phyloP scores from a whole-genome alignment of 2,888 invertebrate genomes.

The Spilarctia lutea region DNA sequence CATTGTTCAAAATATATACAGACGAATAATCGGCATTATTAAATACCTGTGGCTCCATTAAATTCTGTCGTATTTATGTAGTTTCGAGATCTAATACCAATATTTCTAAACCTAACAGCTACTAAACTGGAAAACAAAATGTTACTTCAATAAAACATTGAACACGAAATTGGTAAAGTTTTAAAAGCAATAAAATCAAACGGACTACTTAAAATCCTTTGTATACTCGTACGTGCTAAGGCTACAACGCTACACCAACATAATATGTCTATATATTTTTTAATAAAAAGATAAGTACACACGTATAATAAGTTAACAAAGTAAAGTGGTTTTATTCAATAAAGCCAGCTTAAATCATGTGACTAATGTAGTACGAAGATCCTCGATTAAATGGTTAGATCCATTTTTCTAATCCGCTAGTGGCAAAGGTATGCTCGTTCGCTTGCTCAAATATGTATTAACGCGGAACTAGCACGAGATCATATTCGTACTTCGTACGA shows the following conservation, averaged over 20 bases:
- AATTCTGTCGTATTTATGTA: not conserved
- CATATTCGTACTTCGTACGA: no score
- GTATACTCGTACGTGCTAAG: not conserved
- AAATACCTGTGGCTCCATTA: no score
- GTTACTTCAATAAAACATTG: not conserved
- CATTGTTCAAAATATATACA: no score
- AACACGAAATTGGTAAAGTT: not conserved
- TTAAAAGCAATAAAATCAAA: not conserved
- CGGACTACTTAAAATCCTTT: not conserved
- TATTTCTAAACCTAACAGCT: not conserved
- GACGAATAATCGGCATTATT: no score
- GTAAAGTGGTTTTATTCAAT: not conserved
- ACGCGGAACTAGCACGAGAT: constrained; percentile 20
- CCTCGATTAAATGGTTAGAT: not conserved
- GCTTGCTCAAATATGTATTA: constrained; percentile 22
- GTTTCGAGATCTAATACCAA: not conserved
- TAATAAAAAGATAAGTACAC: no score
- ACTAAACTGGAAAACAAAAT: not conserved
- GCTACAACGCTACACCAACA: no score
- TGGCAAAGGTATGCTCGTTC: constrained; percentile 6
- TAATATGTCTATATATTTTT: no score
- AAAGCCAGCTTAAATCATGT: not conserved
- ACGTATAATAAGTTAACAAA: not conserved
- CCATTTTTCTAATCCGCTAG: constrained; percentile 9
- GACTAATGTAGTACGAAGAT: not conserved